Conservation (phyloP, 2,113 vertebrate genomes). For the Lophotis ruficrista region DNA sequence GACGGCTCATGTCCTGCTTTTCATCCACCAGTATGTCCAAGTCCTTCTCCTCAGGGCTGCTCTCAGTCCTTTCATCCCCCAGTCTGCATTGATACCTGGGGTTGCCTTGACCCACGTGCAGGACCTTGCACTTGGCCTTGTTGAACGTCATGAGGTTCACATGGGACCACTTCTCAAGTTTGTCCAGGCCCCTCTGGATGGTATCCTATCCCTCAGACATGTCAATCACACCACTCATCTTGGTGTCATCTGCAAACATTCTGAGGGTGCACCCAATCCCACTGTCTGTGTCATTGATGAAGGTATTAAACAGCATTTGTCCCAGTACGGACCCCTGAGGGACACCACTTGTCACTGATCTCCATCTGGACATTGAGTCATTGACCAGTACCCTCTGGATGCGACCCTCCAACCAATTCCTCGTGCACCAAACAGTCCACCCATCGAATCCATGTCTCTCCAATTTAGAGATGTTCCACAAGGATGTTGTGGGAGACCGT, state of each 20-base stretch:
- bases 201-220: not conserved
- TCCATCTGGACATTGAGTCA: too few species aligned
- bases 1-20: too few species aligned
- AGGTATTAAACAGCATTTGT: not conserved
- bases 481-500: not conserved
- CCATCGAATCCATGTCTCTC: not conserved
- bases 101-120: too few species aligned
- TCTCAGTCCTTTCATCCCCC: too few species aligned
- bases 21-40: too few species aligned
- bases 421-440: not conserved
- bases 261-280: not conserved
- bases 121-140: too few species aligned
- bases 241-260: not conserved
- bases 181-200: too few species aligned
- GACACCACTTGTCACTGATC: not conserved
- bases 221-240: not conserved
- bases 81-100: too few species aligned
- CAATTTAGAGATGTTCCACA: not conserved
- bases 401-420: not conserved
- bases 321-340: too few species aligned
- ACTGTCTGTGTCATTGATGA: not conserved
- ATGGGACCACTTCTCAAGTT: too few species aligned
- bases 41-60: too few species aligned
- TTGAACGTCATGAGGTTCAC: too few species aligned
- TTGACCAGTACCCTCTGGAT: not conserved